Evolutionary conservation across 2,888 invertebrate species (phyloP), one percentile per base, ranked within the genome.

Genomic region (Zele albiditarsus): DNA sequence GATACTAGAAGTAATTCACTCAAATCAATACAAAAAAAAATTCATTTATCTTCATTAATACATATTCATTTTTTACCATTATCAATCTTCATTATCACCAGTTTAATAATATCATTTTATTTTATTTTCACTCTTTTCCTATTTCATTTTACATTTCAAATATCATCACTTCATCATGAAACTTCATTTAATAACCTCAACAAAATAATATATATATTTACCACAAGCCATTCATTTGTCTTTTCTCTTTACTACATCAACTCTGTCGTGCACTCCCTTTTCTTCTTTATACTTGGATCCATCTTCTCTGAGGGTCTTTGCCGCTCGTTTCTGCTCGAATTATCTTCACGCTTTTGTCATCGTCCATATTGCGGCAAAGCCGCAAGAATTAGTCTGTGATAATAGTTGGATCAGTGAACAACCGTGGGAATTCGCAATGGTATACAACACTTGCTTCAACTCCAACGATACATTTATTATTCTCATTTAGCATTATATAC

Each of bases 201-300:
- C 46, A 75, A 49, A 75, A 58, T 69, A 69, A 66, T 53, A 53
- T 53, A 49, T 49, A 23, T 53, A n/a, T 53, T n/a, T 46, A 20
- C 53, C 53, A 20, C 53, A 53, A 75, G 65, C 58, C 74, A 74
- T 71, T 75, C 71, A 75, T 75, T 75, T 71, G 71, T 75, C 75
- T 75, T 71, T 71, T 62, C 71, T 38, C 71, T 38, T 20, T 14
- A 53, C 28, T 69, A 53, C 68, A 31, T 49, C 33, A 16, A n/a
- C 28, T 49, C 53, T 69, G n/a, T 42, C 53, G 23, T 60, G 27
- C 62, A 10, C 68, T 68, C 20, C 27, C 68, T 68, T 68, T 53
- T 28, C 33, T 65, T 42, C 42, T 23, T 38, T 16, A 23, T 27
- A 27, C n/a, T 65, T 38, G 38, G 6, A 33, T 33, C 5, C 20